Conservation (phyloP, 1,140 invertebrate genomes). For the Drosophila nikananu region DNA sequence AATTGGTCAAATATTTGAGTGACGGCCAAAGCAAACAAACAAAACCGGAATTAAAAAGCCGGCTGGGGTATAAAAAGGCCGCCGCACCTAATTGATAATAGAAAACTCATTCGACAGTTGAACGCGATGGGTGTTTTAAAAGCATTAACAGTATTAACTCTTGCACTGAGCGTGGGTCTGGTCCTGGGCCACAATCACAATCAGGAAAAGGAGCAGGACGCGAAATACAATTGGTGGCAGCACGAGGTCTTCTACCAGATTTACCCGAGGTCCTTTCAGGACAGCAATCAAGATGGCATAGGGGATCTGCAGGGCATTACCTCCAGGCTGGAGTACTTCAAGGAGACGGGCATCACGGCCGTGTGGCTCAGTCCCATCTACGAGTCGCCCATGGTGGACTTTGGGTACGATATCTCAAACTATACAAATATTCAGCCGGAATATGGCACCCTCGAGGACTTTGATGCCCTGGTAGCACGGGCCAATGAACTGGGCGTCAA, state of each 20-base stretch:
- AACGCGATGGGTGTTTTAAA: slow-evolving; percentile 42
- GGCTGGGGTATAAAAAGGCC: slow-evolving; percentile 62
- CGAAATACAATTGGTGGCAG: slow-evolving; percentile 62
- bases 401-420: slow-evolving; percentile 90
- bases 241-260: slow-evolving; percentile 75
- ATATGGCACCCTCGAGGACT: slow-evolving; percentile 91
- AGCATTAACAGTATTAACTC: slow-evolving; percentile 12
- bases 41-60: slow-evolving; percentile 45
- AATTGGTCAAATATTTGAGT: slow-evolving; percentile 64
- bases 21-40: slow-evolving; percentile 39
- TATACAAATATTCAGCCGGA: slow-evolving; percentile 90
- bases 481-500: slow-evolving; percentile 86
- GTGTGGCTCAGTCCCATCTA: slow-evolving; percentile 91
- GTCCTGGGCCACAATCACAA: neutral
- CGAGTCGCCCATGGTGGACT: slow-evolving; percentile 89
- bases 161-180: slow-evolving; percentile 26
- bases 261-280: slow-evolving; percentile 72
- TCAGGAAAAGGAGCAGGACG: slow-evolving; percentile 20
- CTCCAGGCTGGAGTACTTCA: slow-evolving; percentile 86
- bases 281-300: slow-evolving; percentile 66
- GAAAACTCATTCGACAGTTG: slow-evolving; percentile 30
- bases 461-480: slow-evolving; percentile 88
- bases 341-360: slow-evolving; percentile 86
- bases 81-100: neutral
- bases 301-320: slow-evolving; percentile 84